A percentile compares a stretch with the other conserved stretches of the same genome.
These are phyloP conservation scores for western clawed frog (Xenopus tropicalis) DNA, from an alignment of 2,113 vertebrate genomes.

Conservation along the genomic window UCB_Xtro_10.0 CM004448.2:62838501-62839000, in stretches of 20 bases:
- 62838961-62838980: not conserved
- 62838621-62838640: not conserved
- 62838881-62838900: slow-evolving; percentile 26
- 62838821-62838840: slow-evolving; percentile 11
- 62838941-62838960: slow-evolving; percentile 7
- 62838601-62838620: not conserved
- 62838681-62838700: slow-evolving; percentile 1
- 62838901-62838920: slow-evolving; percentile 9
- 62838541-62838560: too few species aligned
- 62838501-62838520: too few species aligned
- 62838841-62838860: slow-evolving; percentile 8
- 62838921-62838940: slow-evolving; percentile 14
- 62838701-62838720: slow-evolving; percentile 10
- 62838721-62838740: slow-evolving; percentile 23
- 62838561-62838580: too few species aligned
- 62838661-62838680: not conserved
- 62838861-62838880: slow-evolving; percentile 31
- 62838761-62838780: slow-evolving; percentile 14
- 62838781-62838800: slow-evolving; percentile 9
- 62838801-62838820: slow-evolving; percentile 11
- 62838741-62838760: slow-evolving; percentile 14
- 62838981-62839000: not conserved
- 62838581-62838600: not conserved
- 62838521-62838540: too few species aligned
- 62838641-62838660: not conserved